These are phyloP conservation scores for Oreochromis aureus DNA, from an alignment of 2,113 vertebrate genomes.

Conservation along the genomic window DNA sequence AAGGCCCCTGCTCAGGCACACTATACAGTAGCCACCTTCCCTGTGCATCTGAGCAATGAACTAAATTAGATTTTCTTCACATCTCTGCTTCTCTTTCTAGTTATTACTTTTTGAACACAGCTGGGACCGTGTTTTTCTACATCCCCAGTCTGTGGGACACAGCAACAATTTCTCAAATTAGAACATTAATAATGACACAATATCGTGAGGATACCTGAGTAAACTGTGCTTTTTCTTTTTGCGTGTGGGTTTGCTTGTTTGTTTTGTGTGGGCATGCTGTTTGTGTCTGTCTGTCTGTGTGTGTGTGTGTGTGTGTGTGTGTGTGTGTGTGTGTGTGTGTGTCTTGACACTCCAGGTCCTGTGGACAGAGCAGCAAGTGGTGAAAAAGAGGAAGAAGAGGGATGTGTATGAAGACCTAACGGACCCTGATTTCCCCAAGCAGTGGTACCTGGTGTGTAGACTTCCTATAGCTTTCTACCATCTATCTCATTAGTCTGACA, in stretches of 20 bases:
- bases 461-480: not conserved
- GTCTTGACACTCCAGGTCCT: slow-evolving; percentile 72
- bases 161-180: slow-evolving; percentile 11
- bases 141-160: not conserved
- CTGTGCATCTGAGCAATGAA: slow-evolving; percentile 23
- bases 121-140: slow-evolving; percentile 3
- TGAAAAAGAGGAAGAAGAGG: slow-evolving; percentile 80
- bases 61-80: slow-evolving; percentile 44
- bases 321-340: not conserved
- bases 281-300: not conserved
- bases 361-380: slow-evolving; percentile 93
- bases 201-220: not conserved
- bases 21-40: not conserved
- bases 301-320: not conserved
- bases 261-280: not conserved
- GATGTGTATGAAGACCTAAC: slow-evolving; percentile 84
- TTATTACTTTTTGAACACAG: slow-evolving; percentile 48
- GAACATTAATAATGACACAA: slow-evolving; percentile 2
- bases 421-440: slow-evolving; percentile 89
- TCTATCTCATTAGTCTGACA: not conserved
- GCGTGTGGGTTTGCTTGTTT: not conserved
- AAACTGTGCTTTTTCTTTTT: not conserved
- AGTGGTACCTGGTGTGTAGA: slow-evolving; percentile 94
- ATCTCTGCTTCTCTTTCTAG: slow-evolving; percentile 1
- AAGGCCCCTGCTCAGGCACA: not conserved